phyloP scores from a whole-genome alignment of 1,140 invertebrate species.

The Lerema accius region DNA sequence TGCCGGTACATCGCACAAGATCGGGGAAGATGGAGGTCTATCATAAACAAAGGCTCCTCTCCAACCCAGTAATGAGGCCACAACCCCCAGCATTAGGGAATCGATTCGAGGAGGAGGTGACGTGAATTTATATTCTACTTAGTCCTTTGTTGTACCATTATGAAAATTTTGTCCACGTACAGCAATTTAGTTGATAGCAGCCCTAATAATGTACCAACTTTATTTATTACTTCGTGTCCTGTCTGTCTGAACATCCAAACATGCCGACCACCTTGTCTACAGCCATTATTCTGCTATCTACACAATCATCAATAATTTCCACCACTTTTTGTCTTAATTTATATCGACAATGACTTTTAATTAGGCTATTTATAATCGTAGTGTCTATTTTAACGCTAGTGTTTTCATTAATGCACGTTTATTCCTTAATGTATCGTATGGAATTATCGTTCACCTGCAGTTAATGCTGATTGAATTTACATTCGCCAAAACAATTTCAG shows the following conservation, averaged over 20 bases:
- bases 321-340: conserved; percentile 8
- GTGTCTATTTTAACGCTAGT: conserved; percentile 17
- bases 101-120: too few relatives aligned
- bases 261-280: neutral
- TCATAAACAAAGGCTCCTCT: too few relatives aligned
- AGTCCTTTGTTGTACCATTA: too few relatives aligned
- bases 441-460: conserved; percentile 11
- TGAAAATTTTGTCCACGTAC: too few relatives aligned
- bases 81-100: too few relatives aligned
- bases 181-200: too few relatives aligned
- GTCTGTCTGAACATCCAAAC: neutral
- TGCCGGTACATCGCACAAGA: too few relatives aligned
- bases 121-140: too few relatives aligned
- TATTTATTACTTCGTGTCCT: too few relatives aligned
- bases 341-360: conserved; percentile 14
- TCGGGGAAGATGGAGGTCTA: too few relatives aligned
- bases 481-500: neutral
- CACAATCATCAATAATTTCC: conserved; percentile 7
- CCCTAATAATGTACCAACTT: too few relatives aligned
- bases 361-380: conserved; percentile 21
- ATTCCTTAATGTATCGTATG: conserved; percentile 6
- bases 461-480: conserved; percentile 1
- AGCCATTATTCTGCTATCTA: neutral
- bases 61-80: too few relatives aligned
- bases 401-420: conserved; percentile 6